Base-by-base conservation (phyloP, 1,140 invertebrate genomes). In the Drosophila persimilis region DNA sequence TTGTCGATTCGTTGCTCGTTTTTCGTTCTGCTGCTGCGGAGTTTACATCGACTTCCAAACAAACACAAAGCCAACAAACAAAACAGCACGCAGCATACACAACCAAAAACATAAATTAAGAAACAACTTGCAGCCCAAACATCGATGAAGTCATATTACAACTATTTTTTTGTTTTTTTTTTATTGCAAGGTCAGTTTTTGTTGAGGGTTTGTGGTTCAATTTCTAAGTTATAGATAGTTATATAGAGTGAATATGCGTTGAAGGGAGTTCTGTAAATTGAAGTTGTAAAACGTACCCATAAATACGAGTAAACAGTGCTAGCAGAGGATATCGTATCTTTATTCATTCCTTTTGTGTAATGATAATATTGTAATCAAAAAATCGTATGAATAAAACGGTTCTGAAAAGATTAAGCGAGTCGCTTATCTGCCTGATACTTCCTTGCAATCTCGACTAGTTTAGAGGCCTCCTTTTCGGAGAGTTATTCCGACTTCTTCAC, bases 91-190 rank as follows among this genome's bases (percentile, higher is more conserved):
- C 8, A 31, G 29, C 29, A 8, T 8, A 41, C 35, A 39, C 9
- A 51, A 46, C 53, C 24, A 48, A 67, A 67, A 13, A 39, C 35
- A 39, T 39, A 13, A 13, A 31, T 43, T 46, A 24, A 63, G 35
- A 50, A 62, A 70, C 24, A 73, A 64, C 71, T 56, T 73, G 71
- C 71, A 73, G 53, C 70, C 4, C 62, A 71, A 73, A 73, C 48
- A 48, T 58, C 22, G 60, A 73, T 73, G 71, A 73, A 58, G 60
- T 73, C 71, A 73, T 20, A 22, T 63, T 22, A 73, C 69, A 73
- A 61, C 41, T 62, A 72, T 73, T 63, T 72, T 9, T 22, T 20
- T 24, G 24, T 2, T 46, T 35, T 3, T 39, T 39, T 39, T 11
- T 11, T 20, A 46, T 46, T 73, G 71, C 71, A 73, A 73, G 71